Percentiles rank a stretch among this genome's conserved stretches.
These are phyloP conservation scores for Cynaeus angustus DNA, from an alignment of 2,888 invertebrate genomes.

Conservation along the genomic window DNA sequence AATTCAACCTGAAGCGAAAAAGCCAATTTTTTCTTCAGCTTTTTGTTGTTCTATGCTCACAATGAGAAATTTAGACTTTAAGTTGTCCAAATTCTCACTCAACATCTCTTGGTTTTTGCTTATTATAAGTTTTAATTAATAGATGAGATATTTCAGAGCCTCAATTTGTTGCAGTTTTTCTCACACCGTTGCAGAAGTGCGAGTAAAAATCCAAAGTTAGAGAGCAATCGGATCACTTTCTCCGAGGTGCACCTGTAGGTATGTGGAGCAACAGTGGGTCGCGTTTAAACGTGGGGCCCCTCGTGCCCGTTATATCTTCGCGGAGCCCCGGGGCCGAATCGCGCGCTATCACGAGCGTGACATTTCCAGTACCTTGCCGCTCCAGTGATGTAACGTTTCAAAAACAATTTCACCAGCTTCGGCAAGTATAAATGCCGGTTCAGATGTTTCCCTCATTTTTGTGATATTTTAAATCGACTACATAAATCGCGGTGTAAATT, in stretches of 20 bases:
- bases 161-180: too few relatives aligned
- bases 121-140: too few relatives aligned
- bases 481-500: constrained; percentile 57
- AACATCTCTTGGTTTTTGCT: too few relatives aligned
- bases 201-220: constrained; percentile 47
- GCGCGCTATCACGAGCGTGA: constrained; percentile 55
- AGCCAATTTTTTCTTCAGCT: too few relatives aligned
- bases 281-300: constrained; percentile 52
- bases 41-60: too few relatives aligned
- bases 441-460: constrained; percentile 46
- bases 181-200: constrained; percentile 46
- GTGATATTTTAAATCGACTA: constrained; percentile 41
- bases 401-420: constrained; percentile 50
- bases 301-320: constrained; percentile 51
- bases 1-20: too few relatives aligned
- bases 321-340: constrained; percentile 52
- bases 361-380: constrained; percentile 45
- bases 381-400: constrained; percentile 50
- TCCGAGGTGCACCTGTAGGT: constrained; percentile 63
- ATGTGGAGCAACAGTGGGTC: constrained; percentile 62
- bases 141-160: too few relatives aligned
- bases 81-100: too few relatives aligned
- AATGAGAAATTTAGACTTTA: too few relatives aligned
- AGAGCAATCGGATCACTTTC: constrained; percentile 63
- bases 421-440: constrained; percentile 32